Evolutionary conservation across 2,113 vertebrate genomes (phyloP).

Genomic region (Fukomys damarensis): DNA sequence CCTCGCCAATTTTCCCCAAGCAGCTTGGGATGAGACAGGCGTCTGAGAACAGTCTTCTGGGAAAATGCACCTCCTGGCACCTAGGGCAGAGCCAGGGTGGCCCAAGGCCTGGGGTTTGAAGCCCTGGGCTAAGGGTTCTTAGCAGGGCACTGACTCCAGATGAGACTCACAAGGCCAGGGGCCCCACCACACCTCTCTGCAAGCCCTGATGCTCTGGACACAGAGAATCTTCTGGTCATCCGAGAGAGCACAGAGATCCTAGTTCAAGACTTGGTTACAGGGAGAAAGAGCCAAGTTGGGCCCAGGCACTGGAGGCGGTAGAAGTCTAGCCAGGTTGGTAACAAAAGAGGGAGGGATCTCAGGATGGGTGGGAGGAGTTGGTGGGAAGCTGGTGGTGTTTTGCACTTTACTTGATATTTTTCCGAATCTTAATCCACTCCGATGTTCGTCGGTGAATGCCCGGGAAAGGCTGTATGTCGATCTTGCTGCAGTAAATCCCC

Average conservation of each 20-base stretch:
- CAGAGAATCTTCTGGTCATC: no score
- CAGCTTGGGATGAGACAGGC: neutral
- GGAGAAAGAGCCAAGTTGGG: neutral
- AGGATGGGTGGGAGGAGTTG: neutral
- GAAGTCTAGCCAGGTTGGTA: neutral
- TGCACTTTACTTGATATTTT: neutral
- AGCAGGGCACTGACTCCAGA: neutral
- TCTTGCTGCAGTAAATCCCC: neutral
- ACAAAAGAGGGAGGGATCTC: neutral
- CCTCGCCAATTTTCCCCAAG: neutral
- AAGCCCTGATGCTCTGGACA: no score
- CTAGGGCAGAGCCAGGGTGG: neutral
- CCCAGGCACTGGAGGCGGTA: neutral
- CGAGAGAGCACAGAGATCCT: neutral
- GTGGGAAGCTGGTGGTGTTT: neutral
- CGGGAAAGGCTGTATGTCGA: neutral
- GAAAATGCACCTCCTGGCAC: neutral
- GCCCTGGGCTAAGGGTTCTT: neutral
- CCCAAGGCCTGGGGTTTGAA: neutral
- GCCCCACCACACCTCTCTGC: neutral
- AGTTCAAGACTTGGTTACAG: neutral
- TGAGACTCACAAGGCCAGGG: neutral
- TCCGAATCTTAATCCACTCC: constrained; percentile 55
- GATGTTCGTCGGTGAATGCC: constrained; percentile 30
- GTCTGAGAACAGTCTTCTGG: neutral